phyloP scores from a whole-genome alignment of 2,797 vertebrate species.

The Danio albolineatus region DNA sequence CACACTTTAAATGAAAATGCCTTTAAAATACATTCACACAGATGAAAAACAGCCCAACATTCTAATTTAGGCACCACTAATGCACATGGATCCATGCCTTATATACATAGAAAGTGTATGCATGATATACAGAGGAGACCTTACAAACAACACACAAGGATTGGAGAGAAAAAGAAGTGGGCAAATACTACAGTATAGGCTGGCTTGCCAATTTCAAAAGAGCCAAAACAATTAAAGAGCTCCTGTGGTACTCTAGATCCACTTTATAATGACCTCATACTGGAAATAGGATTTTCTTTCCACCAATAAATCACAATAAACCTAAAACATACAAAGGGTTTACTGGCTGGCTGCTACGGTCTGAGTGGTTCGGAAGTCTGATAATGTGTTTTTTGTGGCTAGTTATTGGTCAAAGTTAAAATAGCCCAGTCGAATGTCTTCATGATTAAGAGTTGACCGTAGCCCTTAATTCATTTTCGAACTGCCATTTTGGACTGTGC shows the following conservation, averaged over 20 bases:
- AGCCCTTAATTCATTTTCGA: too few species aligned
- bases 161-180: not conserved
- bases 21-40: constrained; percentile 41
- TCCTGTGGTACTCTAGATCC: constrained; percentile 48
- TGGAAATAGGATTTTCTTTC: constrained; percentile 25
- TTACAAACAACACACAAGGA: constrained; percentile 50
- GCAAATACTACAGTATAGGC: constrained; percentile 13
- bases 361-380: not conserved
- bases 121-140: not conserved
- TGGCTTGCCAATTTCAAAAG: constrained; percentile 2
- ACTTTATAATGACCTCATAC: constrained; percentile 39
- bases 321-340: not conserved
- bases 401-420: not conserved
- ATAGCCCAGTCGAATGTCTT: too few species aligned
- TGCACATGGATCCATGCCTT: constrained; percentile 9
- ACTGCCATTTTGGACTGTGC: too few species aligned
- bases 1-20: constrained; percentile 33
- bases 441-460: too few species aligned
- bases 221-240: constrained; percentile 36
- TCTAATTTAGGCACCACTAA: constrained; percentile 9
- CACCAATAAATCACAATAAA: constrained; percentile 1
- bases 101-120: constrained; percentile 21
- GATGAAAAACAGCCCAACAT: constrained; percentile 11
- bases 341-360: not conserved
- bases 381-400: not conserved